phyloP scores from a whole-genome alignment of 1,140 invertebrate species.

The Cephus cinctus region DNA sequence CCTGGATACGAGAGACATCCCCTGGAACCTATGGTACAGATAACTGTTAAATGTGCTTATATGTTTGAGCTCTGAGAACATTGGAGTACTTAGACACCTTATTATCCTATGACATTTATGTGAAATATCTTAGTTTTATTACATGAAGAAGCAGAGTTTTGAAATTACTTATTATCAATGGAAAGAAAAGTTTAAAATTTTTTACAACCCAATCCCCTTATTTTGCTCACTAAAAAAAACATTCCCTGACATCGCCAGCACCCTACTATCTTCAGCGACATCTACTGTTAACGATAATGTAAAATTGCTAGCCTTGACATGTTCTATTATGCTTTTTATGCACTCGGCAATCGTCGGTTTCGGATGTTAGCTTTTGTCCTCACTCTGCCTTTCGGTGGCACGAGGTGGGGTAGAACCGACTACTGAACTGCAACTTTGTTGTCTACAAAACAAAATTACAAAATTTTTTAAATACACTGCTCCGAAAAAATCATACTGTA shows the following conservation, averaged over 20 bases:
- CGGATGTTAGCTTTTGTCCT: not conserved
- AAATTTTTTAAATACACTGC: not conserved
- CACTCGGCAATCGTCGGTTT: not conserved
- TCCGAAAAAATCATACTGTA: not conserved
- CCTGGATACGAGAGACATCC: constrained; percentile 2
- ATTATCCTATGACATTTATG: not conserved
- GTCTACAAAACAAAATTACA: not conserved
- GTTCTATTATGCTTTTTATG: constrained; percentile 4
- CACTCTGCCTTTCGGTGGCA: not conserved
- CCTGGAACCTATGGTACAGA: constrained; percentile 3
- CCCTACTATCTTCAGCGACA: no score
- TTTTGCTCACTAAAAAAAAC: no score
- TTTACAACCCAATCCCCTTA: no score
- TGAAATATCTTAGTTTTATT: not conserved
- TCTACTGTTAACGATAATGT: not conserved
- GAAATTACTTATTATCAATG: no score
- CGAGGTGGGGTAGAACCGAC: not conserved
- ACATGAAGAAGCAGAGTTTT: no score
- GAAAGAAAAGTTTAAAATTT: no score
- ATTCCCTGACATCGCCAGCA: no score
- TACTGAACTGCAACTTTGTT: not conserved
- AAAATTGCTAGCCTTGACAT: constrained; percentile 7
- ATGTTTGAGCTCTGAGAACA: not conserved
- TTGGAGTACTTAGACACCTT: not conserved
- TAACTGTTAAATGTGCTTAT: not conserved